phyloP scores from a whole-genome alignment of 2,797 vertebrate genomes.

The Sebastes cheni region DNA sequence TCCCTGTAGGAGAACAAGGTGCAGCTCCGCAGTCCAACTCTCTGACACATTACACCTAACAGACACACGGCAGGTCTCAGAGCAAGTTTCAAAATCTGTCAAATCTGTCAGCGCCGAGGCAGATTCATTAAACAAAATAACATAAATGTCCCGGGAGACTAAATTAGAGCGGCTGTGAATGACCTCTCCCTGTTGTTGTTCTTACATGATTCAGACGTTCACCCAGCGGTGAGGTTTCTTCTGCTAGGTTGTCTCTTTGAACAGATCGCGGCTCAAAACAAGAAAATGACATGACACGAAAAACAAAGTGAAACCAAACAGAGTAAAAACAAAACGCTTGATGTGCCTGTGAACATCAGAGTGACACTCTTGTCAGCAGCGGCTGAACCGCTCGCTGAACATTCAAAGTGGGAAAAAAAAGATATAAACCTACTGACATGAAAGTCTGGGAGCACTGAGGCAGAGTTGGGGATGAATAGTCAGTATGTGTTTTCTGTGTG shows the following conservation, averaged over 20 bases:
- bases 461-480: slow-evolving; percentile 46
- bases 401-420: slow-evolving; percentile 48
- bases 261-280: slow-evolving; percentile 51
- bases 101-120: slow-evolving; percentile 35
- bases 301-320: slow-evolving; percentile 66
- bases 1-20: slow-evolving; percentile 51
- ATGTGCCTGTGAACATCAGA: slow-evolving; percentile 65
- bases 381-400: slow-evolving; percentile 43
- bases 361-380: slow-evolving; percentile 59
- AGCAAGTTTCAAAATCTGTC: slow-evolving; percentile 49
- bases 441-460: slow-evolving; percentile 61
- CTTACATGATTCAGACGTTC: slow-evolving; percentile 22
- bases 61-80: slow-evolving; percentile 17
- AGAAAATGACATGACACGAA: slow-evolving; percentile 58
- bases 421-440: slow-evolving; percentile 55
- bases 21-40: slow-evolving; percentile 36
- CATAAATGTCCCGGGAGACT: slow-evolving; percentile 44
- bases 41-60: slow-evolving; percentile 56
- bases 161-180: slow-evolving; percentile 45
- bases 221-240: neutral
- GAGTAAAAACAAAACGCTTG: slow-evolving; percentile 64
- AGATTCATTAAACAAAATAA: slow-evolving; percentile 57
- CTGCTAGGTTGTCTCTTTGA: slow-evolving; percentile 48
- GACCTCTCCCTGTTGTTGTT: slow-evolving; percentile 54
- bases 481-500: slow-evolving; percentile 29